These are phyloP conservation scores for Petrocephalus sullivani DNA, from an alignment of 2,797 vertebrate genomes.

Conservation along the genomic window DNA sequence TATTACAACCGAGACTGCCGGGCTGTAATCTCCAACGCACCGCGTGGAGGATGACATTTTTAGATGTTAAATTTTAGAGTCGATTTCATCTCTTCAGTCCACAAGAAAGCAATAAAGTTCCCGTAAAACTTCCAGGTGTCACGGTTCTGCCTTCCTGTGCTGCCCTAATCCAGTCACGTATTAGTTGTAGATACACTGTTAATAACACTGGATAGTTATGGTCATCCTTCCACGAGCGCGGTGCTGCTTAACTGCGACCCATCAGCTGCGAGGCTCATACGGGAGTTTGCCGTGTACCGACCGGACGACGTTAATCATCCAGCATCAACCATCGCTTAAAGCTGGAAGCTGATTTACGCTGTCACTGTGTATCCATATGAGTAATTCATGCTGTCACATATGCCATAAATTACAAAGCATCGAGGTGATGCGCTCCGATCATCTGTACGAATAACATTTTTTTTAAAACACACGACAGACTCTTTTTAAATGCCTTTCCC, in stretches of 20 bases:
- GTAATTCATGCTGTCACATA: not conserved
- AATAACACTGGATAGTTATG: not conserved
- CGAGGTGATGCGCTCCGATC: not conserved
- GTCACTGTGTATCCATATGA: not conserved
- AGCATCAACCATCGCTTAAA: not conserved
- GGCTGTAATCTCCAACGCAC: not conserved
- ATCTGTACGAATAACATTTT: not conserved
- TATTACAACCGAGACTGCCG: not conserved
- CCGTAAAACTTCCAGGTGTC: not conserved
- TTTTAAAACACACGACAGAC: not conserved
- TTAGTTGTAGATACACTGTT: not conserved
- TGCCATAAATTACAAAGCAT: not conserved
- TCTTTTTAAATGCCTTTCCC: not conserved
- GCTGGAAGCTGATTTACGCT: not conserved
- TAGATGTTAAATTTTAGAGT: not conserved
- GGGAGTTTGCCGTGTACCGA: not conserved
- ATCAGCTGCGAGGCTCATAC: not conserved
- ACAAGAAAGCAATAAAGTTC: slow-evolving; percentile 1
- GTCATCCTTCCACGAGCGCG: not conserved
- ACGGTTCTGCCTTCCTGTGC: not conserved
- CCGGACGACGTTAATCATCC: not conserved
- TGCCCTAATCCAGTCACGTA: not conserved
- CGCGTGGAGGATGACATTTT: not conserved
- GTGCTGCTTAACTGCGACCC: not conserved
- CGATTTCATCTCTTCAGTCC: not conserved